These are phyloP conservation scores for Epinephelus moara DNA, from an alignment of 2,113 vertebrate species.

Conservation along the genomic window DNA sequence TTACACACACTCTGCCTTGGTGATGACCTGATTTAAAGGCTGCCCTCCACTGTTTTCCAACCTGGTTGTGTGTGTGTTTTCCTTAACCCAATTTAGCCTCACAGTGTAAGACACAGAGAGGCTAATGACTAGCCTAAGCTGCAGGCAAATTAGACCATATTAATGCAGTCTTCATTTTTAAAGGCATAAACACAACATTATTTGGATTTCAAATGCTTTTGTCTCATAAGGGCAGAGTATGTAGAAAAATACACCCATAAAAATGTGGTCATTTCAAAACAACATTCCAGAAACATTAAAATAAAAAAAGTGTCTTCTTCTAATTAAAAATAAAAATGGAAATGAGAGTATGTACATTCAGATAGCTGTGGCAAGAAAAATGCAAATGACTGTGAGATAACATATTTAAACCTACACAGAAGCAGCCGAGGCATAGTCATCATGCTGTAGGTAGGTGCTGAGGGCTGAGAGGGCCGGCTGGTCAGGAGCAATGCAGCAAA, in stretches of 20 bases:
- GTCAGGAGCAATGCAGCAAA: slow-evolving; percentile 32
- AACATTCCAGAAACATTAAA: neutral
- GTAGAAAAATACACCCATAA: neutral
- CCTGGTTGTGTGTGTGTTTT: slow-evolving; percentile 71
- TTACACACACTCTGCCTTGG: slow-evolving; percentile 49
- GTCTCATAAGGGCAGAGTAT: neutral
- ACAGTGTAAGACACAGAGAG: slow-evolving; percentile 67
- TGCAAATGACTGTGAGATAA: slow-evolving; percentile 3
- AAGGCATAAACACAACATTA: slow-evolving; percentile 29
- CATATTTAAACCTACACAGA: slow-evolving; percentile 26
- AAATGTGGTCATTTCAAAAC: neutral
- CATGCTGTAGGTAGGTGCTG: slow-evolving; percentile 3
- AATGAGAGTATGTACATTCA: slow-evolving; percentile 18
- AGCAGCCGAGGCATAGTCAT: slow-evolving; percentile 17
- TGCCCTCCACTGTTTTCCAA: slow-evolving; percentile 69
- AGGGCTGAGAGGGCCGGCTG: slow-evolving; percentile 18
- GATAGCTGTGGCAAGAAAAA: neutral
- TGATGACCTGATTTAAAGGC: slow-evolving; percentile 81
- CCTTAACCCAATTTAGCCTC: slow-evolving; percentile 77
- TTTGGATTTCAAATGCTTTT: slow-evolving; percentile 24
- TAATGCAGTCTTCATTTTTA: slow-evolving; percentile 47
- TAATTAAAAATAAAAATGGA: neutral
- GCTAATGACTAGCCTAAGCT: slow-evolving; percentile 70
- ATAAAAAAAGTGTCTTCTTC: neutral
- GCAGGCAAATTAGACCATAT: slow-evolving; percentile 51